These are phyloP conservation scores for Ascaphus truei DNA, from an alignment of 2,113 vertebrate genomes.

Conservation along the genomic window DNA sequence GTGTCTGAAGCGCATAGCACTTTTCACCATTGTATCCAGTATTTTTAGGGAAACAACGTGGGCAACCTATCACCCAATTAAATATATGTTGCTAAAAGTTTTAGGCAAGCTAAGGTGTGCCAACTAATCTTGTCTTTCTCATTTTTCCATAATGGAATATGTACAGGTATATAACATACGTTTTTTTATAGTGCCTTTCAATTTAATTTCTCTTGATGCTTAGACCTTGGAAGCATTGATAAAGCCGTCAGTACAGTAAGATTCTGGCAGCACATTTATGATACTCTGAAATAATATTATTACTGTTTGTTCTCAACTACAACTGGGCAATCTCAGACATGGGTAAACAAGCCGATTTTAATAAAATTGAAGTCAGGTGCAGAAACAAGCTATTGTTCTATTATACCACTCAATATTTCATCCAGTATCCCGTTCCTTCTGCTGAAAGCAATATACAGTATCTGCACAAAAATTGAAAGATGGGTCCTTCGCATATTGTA, in stretches of 20 bases:
- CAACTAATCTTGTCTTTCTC: too few relatives aligned
- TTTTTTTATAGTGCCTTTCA: not conserved
- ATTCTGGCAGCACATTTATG: not conserved
- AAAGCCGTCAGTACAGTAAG: not conserved
- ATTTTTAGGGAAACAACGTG: too few relatives aligned
- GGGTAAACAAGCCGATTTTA: not conserved
- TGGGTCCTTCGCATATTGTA: too few relatives aligned
- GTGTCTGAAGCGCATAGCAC: too few relatives aligned
- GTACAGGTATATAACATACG: not conserved
- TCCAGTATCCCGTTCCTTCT: too few relatives aligned
- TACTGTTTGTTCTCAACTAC: conserved; percentile 6
- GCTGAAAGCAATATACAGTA: too few relatives aligned
- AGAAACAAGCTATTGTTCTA: not conserved
- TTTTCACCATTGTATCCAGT: too few relatives aligned
- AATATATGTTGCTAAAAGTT: too few relatives aligned
- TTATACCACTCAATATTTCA: too few relatives aligned
- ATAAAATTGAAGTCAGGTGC: not conserved
- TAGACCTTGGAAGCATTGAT: not conserved
- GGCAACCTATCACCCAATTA: too few relatives aligned
- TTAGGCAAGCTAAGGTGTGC: too few relatives aligned
- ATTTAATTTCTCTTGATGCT: not conserved
- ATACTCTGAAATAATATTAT: not conserved
- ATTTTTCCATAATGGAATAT: not conserved
- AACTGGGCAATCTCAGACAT: not conserved
- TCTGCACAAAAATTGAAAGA: too few relatives aligned